A percentile compares a stretch with the other conserved stretches of the same genome.
These are phyloP conservation scores for Lobophora halterata DNA, from an alignment of 2,888 invertebrate genomes.

Conservation along the genomic window DNA sequence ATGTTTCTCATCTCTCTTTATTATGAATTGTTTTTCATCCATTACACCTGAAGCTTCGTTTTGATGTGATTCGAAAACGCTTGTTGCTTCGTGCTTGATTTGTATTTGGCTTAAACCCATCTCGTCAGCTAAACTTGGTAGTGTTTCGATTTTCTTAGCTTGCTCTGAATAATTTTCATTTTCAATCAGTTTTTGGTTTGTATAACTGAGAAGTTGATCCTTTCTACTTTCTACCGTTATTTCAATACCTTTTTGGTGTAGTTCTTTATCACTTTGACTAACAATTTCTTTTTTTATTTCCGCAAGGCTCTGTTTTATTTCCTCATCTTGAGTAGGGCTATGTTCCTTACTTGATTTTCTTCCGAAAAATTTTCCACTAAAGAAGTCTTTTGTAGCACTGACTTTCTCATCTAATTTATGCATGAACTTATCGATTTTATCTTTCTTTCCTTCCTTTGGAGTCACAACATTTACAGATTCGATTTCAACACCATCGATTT, in stretches of 20 bases:
- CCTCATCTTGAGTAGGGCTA: slow-evolving; percentile 11
- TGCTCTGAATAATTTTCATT: too few species aligned
- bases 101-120: too few species aligned
- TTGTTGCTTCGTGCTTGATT: too few species aligned
- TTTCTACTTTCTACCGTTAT: too few species aligned
- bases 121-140: too few species aligned
- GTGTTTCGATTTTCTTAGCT: too few species aligned
- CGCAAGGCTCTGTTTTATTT: slow-evolving; percentile 1
- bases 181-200: too few species aligned
- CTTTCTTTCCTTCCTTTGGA: slow-evolving; percentile 28
- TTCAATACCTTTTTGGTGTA: too few species aligned
- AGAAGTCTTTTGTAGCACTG: slow-evolving; percentile 44
- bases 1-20: slow-evolving; percentile 2
- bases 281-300: background rate
- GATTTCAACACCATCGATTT: slow-evolving; percentile 45
- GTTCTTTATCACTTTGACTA: background rate
- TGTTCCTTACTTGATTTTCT: slow-evolving; percentile 23
- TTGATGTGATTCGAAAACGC: too few species aligned
- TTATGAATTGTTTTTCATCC: slow-evolving; percentile 1
- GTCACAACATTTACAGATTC: slow-evolving; percentile 36
- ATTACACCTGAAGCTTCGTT: slow-evolving; percentile 13
- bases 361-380: slow-evolving; percentile 38
- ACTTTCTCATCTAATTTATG: slow-evolving; percentile 48
- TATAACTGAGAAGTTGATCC: too few species aligned
- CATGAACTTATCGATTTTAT: slow-evolving; percentile 42